Evolutionary conservation across 2,113 vertebrate genomes (phyloP).

Genomic region (Stictonetta naevosa): DNA sequence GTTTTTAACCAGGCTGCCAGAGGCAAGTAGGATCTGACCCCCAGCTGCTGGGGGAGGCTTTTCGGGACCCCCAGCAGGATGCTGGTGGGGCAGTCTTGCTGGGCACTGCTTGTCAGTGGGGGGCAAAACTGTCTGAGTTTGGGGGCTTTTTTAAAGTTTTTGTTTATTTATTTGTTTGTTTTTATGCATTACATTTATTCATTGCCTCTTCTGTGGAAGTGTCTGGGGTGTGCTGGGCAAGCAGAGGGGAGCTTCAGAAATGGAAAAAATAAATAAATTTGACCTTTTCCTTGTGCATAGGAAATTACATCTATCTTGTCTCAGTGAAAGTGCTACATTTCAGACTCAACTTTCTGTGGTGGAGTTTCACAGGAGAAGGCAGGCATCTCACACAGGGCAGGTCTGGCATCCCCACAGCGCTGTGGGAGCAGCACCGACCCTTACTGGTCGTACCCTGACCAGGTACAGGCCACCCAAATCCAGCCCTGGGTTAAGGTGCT

Average conservation of each 20-base stretch:
- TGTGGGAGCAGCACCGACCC: neutral
- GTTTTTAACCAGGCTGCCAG: slow-evolving; percentile 55
- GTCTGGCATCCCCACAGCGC: neutral
- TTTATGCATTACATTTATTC: neutral
- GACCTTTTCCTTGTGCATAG: too few species aligned
- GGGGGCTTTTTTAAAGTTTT: neutral
- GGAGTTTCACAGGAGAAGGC: too few species aligned
- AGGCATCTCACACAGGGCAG: neutral
- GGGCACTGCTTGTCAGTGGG: neutral
- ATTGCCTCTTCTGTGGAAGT: neutral
- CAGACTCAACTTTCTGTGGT: neutral
- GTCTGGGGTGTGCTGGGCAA: neutral
- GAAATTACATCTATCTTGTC: neutral
- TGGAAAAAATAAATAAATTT: neutral
- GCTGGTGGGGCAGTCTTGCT: neutral
- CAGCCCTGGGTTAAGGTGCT: neutral
- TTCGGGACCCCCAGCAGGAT: accelerated
- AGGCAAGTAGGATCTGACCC: neutral
- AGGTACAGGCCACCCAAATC: neutral
- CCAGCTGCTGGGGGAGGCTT: too few species aligned
- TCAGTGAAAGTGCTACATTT: neutral
- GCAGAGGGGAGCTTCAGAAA: neutral
- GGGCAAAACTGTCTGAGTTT: neutral
- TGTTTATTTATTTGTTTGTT: neutral
- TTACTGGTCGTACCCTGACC: neutral